Base-by-base conservation (phyloP, 2,888 invertebrate species). In the Ichneumoninae sp. region DNA sequence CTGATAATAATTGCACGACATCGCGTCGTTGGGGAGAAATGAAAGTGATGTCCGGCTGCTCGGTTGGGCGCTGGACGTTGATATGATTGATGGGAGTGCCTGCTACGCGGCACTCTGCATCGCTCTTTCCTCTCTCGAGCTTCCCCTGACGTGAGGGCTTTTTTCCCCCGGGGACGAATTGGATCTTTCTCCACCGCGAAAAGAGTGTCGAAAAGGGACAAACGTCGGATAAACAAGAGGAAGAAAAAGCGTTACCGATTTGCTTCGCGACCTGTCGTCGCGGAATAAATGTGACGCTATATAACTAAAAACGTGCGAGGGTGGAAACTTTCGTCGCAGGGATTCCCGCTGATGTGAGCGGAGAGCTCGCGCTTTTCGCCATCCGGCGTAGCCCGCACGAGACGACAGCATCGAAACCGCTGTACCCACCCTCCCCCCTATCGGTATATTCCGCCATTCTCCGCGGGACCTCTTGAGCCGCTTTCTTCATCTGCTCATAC, bases 261-360 rank as follows among this genome's bases (percentile, higher is more conserved):
- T 77, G 83, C 81, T 79, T 66, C 77, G 72, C 74, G 72, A 75
- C 66, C 19, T 62, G 62, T 70, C 50, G 50, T 57, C 47, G 60
- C 47, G 26, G 78, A 50, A 40, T 47, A 82, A 75, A 30, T 74
- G 47, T 66, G n/a, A 71, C 81, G 54, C n/a, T 30, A 47, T 60
- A 26, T 74, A 66, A 66, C 66, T 13, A 10, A 66, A 66, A 19
- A 40, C n/a, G 26, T 30, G 44, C 44, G 65, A 77, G 40, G 52
- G 54, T 82, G 62, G 54, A 72, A 79, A 80, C 84, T 86, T 85
- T 86, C 86, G 75, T 83, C 84, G 80, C 65, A 70, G 66, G 85
- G 85, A 87, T 87, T 88, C 83, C 50, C 71, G 30, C 19, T 77
- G 36, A 68, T 62, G 60, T 36, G 50, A 77, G 36, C 19, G 1